Percentiles rank a stretch among this genome's conserved stretches.
Conservation (phyloP, 2,888 invertebrate genomes). For the Tholera decimalis region DNA sequence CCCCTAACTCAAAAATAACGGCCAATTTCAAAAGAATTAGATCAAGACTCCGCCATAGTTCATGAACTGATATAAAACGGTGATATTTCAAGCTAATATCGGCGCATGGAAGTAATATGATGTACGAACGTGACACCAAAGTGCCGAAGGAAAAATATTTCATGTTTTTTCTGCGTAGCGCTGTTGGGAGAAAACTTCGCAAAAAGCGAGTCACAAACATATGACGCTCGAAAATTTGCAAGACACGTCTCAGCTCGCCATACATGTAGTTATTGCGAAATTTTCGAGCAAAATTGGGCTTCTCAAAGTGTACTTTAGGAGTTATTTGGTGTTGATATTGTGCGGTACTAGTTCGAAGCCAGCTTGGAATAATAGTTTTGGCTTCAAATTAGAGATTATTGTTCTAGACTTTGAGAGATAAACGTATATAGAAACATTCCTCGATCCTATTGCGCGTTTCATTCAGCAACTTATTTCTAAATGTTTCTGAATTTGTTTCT, state of each 20-base stretch:
- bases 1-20: constrained; percentile 46
- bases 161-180: constrained; percentile 67
- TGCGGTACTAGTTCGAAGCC: constrained; percentile 8
- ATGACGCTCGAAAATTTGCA: constrained; percentile 75
- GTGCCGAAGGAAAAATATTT: constrained; percentile 68
- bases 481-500: not conserved
- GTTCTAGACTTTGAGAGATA: not conserved
- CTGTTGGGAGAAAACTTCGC: constrained; percentile 57
- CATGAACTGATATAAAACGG: constrained; percentile 57
- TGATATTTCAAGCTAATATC: constrained; percentile 63
- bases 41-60: constrained; percentile 43
- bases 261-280: constrained; percentile 50
- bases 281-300: constrained; percentile 43
- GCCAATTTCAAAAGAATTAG: constrained; percentile 50
- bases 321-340: constrained; percentile 50
- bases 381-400: constrained; percentile 9
- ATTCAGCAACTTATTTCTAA: not conserved
- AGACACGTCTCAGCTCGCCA: constrained; percentile 69
- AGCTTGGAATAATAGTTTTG: constrained; percentile 20
- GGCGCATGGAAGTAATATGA: constrained; percentile 64
- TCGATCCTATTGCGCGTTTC: too few species aligned
- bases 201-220: constrained; percentile 73
- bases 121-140: constrained; percentile 70
- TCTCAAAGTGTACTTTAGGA: constrained; percentile 35
- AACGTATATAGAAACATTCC: not conserved